Conservation (phyloP, 1,140 invertebrate genomes). For the Zaprionus ghesquierei region DNA sequence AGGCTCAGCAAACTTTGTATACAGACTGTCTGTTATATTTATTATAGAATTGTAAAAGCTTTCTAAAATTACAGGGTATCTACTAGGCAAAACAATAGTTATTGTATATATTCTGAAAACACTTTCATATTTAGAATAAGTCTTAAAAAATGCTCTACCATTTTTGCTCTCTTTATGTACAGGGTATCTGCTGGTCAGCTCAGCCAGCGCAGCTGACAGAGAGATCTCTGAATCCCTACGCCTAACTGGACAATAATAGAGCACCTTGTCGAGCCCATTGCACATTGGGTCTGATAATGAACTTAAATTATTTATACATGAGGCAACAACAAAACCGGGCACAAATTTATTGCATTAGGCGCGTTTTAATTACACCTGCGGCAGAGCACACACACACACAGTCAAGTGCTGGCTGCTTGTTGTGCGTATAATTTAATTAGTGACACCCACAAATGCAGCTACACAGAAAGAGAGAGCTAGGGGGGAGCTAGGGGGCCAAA, state of each 20-base stretch:
- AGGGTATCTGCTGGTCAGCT: background rate
- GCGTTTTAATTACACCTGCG: constrained; percentile 72
- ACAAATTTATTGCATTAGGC: constrained; percentile 61
- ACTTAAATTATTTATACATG: constrained; percentile 43
- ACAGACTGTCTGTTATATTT: background rate
- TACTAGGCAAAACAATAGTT: too few species aligned
- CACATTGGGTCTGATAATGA: constrained; percentile 29
- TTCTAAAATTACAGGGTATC: background rate
- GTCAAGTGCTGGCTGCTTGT: constrained; percentile 31
- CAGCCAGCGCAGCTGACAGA: background rate
- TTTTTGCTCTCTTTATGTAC: background rate
- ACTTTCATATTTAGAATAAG: too few species aligned
- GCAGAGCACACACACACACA: constrained; percentile 28
- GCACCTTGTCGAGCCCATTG: constrained; percentile 18
- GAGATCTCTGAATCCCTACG: background rate
- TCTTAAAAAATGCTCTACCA: background rate
- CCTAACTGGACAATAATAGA: background rate
- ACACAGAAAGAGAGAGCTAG: background rate
- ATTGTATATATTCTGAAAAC: too few species aligned
- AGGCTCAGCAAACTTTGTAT: background rate
- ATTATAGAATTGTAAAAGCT: background rate
- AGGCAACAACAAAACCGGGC: constrained; percentile 29
- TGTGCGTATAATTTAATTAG: constrained; percentile 74
- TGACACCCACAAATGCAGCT: constrained; percentile 58
- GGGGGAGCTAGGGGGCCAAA: background rate